These are phyloP conservation scores for Euspilapteryx auroguttella DNA, from an alignment of 2,888 invertebrate genomes.

Conservation along the genomic window DNA sequence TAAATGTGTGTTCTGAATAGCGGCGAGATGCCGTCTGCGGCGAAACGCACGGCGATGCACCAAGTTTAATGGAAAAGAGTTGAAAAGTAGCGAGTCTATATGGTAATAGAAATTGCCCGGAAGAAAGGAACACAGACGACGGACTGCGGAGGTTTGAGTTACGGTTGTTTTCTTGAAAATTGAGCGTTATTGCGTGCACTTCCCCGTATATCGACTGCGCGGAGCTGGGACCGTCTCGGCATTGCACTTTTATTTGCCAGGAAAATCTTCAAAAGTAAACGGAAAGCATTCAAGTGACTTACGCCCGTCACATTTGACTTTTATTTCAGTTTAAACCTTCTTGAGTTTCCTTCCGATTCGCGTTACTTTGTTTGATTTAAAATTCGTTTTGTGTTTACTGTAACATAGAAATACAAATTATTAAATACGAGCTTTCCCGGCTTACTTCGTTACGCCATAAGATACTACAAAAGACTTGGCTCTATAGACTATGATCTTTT, in stretches of 20 bases:
- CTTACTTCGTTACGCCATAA: too few species aligned
- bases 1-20: slow-evolving; percentile 54
- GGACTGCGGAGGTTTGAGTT: slow-evolving; percentile 49
- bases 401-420: too few species aligned
- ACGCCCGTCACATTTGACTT: slow-evolving; percentile 16
- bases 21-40: slow-evolving; percentile 25
- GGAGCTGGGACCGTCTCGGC: slow-evolving; percentile 13
- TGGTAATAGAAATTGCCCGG: slow-evolving; percentile 61
- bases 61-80: slow-evolving; percentile 62
- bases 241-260: slow-evolving; percentile 27
- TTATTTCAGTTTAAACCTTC: slow-evolving; percentile 6
- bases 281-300: slow-evolving; percentile 28
- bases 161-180: slow-evolving; percentile 56
- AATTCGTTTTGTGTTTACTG: too few species aligned
- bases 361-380: neutral
- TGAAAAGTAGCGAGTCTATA: slow-evolving; percentile 61
- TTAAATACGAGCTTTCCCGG: too few species aligned
- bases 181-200: slow-evolving; percentile 50
- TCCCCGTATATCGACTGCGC: slow-evolving; percentile 21
- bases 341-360: slow-evolving; percentile 1
- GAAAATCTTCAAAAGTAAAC: slow-evolving; percentile 31
- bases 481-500: too few species aligned
- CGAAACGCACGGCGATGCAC: slow-evolving; percentile 52
- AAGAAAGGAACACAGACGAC: slow-evolving; percentile 56
- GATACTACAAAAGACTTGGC: too few species aligned